A percentile compares a stretch with the other conserved stretches of the same genome.
phyloP scores from a whole-genome alignment of 2,113 vertebrate genomes.

The Cinclus mexicanus region DNA sequence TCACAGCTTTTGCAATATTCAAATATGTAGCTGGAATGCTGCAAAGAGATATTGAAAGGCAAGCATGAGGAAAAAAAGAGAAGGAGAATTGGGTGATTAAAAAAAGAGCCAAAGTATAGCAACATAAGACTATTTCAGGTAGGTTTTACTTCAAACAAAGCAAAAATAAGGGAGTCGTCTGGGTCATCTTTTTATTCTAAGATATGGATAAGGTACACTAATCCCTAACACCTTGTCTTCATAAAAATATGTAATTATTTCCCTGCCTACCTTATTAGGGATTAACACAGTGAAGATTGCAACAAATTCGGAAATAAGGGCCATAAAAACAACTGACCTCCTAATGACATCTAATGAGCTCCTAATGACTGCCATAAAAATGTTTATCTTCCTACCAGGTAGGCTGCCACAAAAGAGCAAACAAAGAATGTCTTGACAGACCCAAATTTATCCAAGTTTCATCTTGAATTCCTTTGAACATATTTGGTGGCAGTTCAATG shows the following conservation, averaged over 20 bases:
- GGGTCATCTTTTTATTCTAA: neutral
- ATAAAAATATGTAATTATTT: neutral
- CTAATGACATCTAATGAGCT: neutral
- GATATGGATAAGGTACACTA: neutral
- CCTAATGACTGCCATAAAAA: neutral
- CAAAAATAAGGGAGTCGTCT: neutral
- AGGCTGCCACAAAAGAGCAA: neutral
- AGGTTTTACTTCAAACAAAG: neutral
- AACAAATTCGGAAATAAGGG: neutral
- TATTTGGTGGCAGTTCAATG: neutral
- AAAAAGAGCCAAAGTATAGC: neutral
- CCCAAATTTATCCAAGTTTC: neutral
- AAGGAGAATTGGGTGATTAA: neutral
- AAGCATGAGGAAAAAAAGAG: neutral
- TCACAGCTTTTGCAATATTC: conserved; percentile 50
- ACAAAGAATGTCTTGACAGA: neutral
- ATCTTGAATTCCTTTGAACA: neutral
- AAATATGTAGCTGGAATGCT: conserved; percentile 31
- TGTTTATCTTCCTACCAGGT: neutral
- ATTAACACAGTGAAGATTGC: neutral
- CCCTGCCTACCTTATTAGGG: neutral
- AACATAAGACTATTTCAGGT: neutral
- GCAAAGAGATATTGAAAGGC: neutral
- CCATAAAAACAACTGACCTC: neutral
- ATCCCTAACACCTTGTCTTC: neutral